Percentiles rank a stretch among this genome's conserved stretches.
Evolutionary conservation across 2,797 vertebrate genomes (phyloP).

Genomic region (Adrianichthys oophorus): DNA sequence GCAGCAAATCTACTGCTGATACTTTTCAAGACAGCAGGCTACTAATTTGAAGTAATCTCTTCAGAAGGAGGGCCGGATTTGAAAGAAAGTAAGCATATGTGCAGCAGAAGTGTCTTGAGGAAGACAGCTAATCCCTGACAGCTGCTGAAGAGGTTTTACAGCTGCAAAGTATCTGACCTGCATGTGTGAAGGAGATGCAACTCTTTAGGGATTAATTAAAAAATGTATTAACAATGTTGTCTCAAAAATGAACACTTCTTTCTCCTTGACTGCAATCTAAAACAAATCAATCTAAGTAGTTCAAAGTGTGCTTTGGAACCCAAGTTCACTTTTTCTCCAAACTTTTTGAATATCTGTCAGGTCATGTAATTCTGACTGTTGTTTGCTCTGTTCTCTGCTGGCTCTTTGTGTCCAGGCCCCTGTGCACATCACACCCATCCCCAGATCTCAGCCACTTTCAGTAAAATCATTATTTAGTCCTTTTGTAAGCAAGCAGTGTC

Average conservation of each 20-base stretch:
- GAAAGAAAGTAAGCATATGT: constrained; percentile 17
- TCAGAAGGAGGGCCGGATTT: constrained; percentile 24
- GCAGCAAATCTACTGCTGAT: constrained; percentile 11
- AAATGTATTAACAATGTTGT: constrained; percentile 19
- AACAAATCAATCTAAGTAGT: constrained; percentile 30
- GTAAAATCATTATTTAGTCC: constrained; percentile 84
- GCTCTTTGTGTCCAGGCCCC: constrained; percentile 57
- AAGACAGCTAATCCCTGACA: constrained; percentile 36
- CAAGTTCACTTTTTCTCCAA: constrained; percentile 45
- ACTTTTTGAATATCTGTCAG: constrained; percentile 59
- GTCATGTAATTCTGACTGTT: constrained; percentile 47
- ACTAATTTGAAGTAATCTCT: constrained; percentile 38
- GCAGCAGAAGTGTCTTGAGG: constrained; percentile 35
- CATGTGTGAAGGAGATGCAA: constrained; percentile 10
- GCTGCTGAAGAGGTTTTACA: constrained; percentile 22
- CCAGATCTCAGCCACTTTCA: constrained; percentile 73
- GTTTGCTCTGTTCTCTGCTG: constrained; percentile 45
- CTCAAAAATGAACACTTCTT: constrained; percentile 13
- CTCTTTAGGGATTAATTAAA: constrained; percentile 25
- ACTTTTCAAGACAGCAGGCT: constrained; percentile 22
- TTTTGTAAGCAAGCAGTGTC: constrained; percentile 85
- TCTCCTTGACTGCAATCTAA: constrained; percentile 13
- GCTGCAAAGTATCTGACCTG: constrained; percentile 33
- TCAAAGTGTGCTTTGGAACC: constrained; percentile 17
- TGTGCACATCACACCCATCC: constrained; percentile 63